Conservation (phyloP, 2,888 invertebrate genomes). For the Diarsia brunnea region DNA sequence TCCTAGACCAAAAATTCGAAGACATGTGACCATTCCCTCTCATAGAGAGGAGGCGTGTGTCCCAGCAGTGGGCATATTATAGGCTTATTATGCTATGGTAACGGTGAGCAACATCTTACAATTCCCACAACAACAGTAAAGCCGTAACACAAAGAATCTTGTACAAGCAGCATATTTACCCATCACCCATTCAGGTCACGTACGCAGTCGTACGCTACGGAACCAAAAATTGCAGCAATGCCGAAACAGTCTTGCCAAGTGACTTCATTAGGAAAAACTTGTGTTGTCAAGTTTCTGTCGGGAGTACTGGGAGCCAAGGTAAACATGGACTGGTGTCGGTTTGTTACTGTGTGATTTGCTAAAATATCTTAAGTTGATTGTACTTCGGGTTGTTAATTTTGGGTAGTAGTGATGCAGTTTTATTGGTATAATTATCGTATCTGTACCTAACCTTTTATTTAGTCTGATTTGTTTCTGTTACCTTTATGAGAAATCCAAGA, state of each 20-base stretch:
- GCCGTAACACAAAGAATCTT: slow-evolving; percentile 32
- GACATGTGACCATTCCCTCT: no score
- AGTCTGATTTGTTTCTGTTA: no score
- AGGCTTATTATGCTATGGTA: no score
- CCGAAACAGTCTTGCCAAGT: slow-evolving; percentile 78
- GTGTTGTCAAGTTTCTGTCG: slow-evolving; percentile 60
- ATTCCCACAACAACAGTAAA: slow-evolving; percentile 23
- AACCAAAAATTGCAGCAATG: slow-evolving; percentile 70
- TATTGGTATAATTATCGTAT: no score
- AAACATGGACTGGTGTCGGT: slow-evolving; percentile 53
- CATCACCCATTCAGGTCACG: slow-evolving; percentile 62
- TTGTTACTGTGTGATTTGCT: slow-evolving; percentile 35
- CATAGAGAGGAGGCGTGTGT: no score
- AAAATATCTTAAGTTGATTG: slow-evolving; percentile 25
- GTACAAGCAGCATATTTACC: slow-evolving; percentile 42
- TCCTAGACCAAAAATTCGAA: no score
- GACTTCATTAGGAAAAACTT: slow-evolving; percentile 79
- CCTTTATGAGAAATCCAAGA: not conserved
- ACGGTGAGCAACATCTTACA: not conserved
- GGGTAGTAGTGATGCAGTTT: not conserved
- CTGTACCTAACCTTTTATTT: no score
- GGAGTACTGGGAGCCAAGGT: slow-evolving; percentile 57
- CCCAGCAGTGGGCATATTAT: no score
- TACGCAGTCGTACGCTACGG: slow-evolving; percentile 55
- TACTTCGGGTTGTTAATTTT: slow-evolving; percentile 17